Evolutionary conservation across 2,888 invertebrate species (phyloP).

Genomic region (Sarcophaga variegata): DNA sequence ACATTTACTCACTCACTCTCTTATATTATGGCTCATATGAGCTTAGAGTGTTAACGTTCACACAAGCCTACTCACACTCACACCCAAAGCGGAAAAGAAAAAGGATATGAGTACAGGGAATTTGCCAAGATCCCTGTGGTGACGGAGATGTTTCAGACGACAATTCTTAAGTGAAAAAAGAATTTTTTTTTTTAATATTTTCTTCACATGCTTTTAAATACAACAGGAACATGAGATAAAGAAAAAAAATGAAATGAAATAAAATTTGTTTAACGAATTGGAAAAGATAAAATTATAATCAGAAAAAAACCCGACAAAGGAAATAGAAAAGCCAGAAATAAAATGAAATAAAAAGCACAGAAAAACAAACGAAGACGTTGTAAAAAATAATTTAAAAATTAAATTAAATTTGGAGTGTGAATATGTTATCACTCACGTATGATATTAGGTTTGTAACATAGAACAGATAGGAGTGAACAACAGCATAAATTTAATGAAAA

Average conservation of each 20-base stretch:
- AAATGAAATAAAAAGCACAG: neutral
- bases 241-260: conserved; percentile 24
- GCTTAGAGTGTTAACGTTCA: conserved; percentile 14
- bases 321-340: neutral
- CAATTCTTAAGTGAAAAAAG: conserved; percentile 27
- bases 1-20: neutral
- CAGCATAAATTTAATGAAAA: no score
- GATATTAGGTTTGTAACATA: no score
- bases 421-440: no score
- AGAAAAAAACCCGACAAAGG: neutral
- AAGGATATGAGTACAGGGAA: conserved; percentile 17
- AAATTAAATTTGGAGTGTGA: no score
- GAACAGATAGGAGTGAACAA: no score
- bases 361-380: neutral
- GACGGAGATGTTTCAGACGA: neutral
- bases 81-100: neutral
- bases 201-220: conserved; percentile 21
- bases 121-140: neutral
- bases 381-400: no score
- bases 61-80: neutral
- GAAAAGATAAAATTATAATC: conserved; percentile 48
- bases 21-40: neutral
- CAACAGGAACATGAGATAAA: neutral
- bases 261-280: conserved; percentile 59
- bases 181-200: neutral